Base-by-base conservation (phyloP, 2,797 vertebrate genomes). In the Rhinichthys osculus region DNA sequence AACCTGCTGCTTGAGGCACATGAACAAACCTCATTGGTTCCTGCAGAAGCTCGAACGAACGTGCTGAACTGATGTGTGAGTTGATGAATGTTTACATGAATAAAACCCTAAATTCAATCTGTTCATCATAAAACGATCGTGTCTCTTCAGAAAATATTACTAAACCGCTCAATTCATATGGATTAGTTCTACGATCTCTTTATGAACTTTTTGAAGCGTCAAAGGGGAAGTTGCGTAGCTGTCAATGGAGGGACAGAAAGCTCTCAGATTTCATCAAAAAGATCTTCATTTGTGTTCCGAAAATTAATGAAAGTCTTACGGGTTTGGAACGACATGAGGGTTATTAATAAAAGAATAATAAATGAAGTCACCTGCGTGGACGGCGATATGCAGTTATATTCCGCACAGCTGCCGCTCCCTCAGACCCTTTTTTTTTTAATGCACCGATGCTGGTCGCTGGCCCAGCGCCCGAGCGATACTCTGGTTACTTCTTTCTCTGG, bases 401-500 rank as follows among this genome's bases (percentile, higher is more conserved):
- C 44, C 57, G 7, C 62, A 66, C 69, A 44, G 44, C 70, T 85
- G 57, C 6, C 13, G 27, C 54, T 76, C 62, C 50, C 23, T 14
- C 33, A 33, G 54, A 86, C 27, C 16, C 33, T n/a, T n/a, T n/a
- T 1, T 72, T 79, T 79, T 57, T 82, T 57, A 33, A 21, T 17
- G 23, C 47, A 57, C 17, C 40, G 4, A 9, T 17, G 7, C 42
- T 54, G 42, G 78, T 40, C 47, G 7, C 73, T 70, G 33, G 44
- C 57, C 70, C 50, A 71, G 69, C 14, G 1, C 13, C 52, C 14
- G 59, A 67, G 44, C 35, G 5, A 50, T 30, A 35, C 66, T 30
- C 66, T 44, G 70, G 87, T 57, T 76, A 52, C 64, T 71, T 47
- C 44, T 47, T 47, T 47, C 44, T 47, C 44, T 47, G 13, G 14